Percentiles rank a stretch among this genome's conserved stretches.
These are phyloP conservation scores for Phrynocephalus versicolor DNA, from an alignment of 2,113 vertebrate species.

Conservation along the genomic window DNA sequence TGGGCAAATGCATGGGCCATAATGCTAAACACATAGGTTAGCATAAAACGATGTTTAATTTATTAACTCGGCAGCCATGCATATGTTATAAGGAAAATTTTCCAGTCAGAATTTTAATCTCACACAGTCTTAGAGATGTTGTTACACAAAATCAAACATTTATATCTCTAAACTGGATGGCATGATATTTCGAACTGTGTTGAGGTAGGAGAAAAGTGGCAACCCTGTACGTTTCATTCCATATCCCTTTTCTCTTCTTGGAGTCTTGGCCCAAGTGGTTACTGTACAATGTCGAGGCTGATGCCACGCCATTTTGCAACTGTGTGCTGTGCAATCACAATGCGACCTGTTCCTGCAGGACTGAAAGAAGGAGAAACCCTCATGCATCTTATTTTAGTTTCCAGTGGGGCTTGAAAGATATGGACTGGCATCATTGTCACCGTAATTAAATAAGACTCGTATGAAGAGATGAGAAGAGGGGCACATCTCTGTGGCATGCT, in stretches of 20 bases:
- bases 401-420: background rate
- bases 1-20: constrained; percentile 19
- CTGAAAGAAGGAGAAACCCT: background rate
- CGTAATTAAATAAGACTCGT: constrained; percentile 3
- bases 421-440: background rate
- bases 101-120: constrained; percentile 50
- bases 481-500: background rate
- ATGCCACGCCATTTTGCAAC: background rate
- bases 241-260: background rate
- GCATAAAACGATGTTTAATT: constrained; percentile 24
- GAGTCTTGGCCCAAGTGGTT: background rate
- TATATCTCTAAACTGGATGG: constrained; percentile 26
- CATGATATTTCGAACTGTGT: constrained; percentile 3
- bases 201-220: constrained; percentile 9
- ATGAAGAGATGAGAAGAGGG: background rate
- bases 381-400: background rate
- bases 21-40: constrained; percentile 40
- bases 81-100: constrained; percentile 19
- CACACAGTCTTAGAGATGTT: constrained; percentile 23
- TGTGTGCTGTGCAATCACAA: background rate
- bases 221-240: background rate
- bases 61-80: constrained; percentile 29
- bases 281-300: background rate
- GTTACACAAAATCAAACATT: constrained; percentile 35
- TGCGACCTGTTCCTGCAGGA: background rate